Evolutionary conservation across 2,797 vertebrate species (phyloP).

Genomic region (Alectoris magna): DNA sequence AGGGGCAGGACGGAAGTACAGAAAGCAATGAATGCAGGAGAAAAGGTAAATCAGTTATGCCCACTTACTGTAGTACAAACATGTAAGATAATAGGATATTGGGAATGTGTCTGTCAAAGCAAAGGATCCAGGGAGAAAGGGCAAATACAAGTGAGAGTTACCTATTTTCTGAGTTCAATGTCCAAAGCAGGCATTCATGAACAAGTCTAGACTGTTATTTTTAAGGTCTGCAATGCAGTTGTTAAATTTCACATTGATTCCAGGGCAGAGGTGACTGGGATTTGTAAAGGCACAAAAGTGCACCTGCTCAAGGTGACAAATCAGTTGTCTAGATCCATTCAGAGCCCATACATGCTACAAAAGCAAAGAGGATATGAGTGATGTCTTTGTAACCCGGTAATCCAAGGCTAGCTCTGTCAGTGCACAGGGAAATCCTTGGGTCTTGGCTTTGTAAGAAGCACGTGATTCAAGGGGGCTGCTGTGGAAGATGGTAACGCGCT

Average conservation of each 20-base stretch:
- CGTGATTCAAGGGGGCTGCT: background rate
- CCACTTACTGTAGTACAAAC: conserved; percentile 41
- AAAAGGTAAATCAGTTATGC: conserved; percentile 40
- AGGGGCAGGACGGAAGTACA: background rate
- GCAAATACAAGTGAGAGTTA: background rate
- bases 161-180: conserved; percentile 23
- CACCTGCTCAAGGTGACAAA: background rate
- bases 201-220: conserved; percentile 1
- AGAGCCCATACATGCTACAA: background rate
- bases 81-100: conserved; percentile 37
- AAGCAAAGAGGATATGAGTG: background rate
- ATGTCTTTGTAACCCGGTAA: background rate
- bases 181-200: background rate
- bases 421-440: background rate
- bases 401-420: background rate
- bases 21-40: conserved; percentile 17
- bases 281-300: conserved; percentile 19
- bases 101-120: conserved; percentile 44
- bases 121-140: conserved; percentile 26
- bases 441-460: background rate
- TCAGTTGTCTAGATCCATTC: background rate
- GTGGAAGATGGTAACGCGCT: background rate
- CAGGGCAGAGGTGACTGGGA: conserved; percentile 6
- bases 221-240: background rate
- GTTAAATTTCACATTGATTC: background rate